Evolutionary conservation across 2,888 invertebrate genomes (phyloP).

Genomic region (Malthinus seriepunctatus): DNA sequence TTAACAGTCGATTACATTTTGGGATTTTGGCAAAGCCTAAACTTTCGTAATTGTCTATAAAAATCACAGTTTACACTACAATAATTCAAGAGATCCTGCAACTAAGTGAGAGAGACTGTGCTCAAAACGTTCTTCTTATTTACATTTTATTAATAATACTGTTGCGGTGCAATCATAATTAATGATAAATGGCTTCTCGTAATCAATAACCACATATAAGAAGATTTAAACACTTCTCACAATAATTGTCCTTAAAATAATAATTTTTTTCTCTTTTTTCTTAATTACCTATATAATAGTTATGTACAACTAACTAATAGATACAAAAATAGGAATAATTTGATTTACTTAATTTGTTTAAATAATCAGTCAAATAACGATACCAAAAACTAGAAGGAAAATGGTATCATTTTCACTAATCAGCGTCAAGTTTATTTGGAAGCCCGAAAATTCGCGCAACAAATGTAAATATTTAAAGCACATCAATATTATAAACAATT

Average conservation of each 20-base stretch:
- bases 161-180: constrained; percentile 36
- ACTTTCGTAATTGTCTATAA: constrained; percentile 40
- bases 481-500: constrained; percentile 19
- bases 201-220: constrained; percentile 27
- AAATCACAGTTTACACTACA: constrained; percentile 44
- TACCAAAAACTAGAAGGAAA: constrained; percentile 8
- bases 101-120: constrained; percentile 36
- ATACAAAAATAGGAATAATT: constrained; percentile 29
- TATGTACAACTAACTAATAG: constrained; percentile 16
- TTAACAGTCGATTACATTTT: constrained; percentile 38
- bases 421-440: constrained; percentile 22
- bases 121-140: constrained; percentile 35
- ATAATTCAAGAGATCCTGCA: constrained; percentile 37
- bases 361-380: constrained; percentile 18
- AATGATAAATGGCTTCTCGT: constrained; percentile 37
- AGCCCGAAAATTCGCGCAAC: constrained; percentile 27
- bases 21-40: constrained; percentile 37
- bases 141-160: constrained; percentile 41
- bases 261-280: not conserved
- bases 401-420: constrained; percentile 9
- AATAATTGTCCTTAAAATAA: not conserved
- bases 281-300: not conserved
- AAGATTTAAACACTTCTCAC: not conserved
- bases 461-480: constrained; percentile 24
- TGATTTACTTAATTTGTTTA: constrained; percentile 15